Evolutionary conservation across 2,113 vertebrate genomes (phyloP).

Genomic region (Ranitomeya variabilis): DNA sequence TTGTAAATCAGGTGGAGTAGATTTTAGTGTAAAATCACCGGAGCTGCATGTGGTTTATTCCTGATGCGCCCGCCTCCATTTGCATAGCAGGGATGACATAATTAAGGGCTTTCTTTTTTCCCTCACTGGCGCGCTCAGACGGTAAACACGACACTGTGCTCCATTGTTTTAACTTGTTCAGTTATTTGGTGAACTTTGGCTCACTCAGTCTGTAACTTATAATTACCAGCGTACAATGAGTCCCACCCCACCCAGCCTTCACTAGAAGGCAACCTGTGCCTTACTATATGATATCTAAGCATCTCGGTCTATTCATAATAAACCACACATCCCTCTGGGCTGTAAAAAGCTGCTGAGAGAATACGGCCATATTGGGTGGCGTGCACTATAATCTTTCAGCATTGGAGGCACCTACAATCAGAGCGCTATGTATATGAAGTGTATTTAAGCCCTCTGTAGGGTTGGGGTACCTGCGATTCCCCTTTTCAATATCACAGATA

Average conservation of each 20-base stretch:
- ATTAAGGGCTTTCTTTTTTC: background rate
- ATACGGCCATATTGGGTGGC: too few species aligned
- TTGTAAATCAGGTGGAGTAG: too few species aligned
- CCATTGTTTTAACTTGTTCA: conserved; percentile 24
- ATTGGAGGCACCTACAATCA: too few species aligned
- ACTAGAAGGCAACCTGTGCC: background rate
- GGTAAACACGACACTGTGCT: fast-evolving
- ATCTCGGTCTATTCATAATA: background rate
- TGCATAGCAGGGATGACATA: background rate
- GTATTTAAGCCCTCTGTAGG: too few species aligned
- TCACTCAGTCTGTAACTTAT: background rate
- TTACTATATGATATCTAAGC: background rate
- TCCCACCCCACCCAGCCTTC: conserved; percentile 4
- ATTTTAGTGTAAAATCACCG: too few species aligned
- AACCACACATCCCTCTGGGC: background rate
- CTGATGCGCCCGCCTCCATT: background rate
- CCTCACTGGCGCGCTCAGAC: background rate
- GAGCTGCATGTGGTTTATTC: background rate
- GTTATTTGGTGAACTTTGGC: background rate
- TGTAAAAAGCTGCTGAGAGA: too few species aligned
- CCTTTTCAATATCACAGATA: too few species aligned
- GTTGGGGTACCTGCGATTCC: too few species aligned
- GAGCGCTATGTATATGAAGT: too few species aligned
- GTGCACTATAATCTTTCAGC: too few species aligned
- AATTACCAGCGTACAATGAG: conserved; percentile 16